Base-by-base conservation (phyloP, 2,888 invertebrate species). In the Cephus pygmeus region DNA sequence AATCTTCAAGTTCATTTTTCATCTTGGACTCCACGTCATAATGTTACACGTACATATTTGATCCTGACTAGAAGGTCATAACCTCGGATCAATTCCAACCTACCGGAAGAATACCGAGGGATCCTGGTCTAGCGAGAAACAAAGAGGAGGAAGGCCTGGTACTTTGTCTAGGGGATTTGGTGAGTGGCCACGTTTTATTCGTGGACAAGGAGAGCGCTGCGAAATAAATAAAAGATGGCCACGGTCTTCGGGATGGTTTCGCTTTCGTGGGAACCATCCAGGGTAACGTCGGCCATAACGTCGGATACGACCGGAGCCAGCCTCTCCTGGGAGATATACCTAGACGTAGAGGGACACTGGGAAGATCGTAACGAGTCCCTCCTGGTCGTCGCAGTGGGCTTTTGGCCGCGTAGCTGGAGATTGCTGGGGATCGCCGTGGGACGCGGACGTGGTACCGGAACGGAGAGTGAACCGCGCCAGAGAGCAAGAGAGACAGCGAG, bases 351-450 rank as follows among this genome's bases (percentile, higher is more conserved):
- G 81, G 82, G 76, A 83, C 81, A 82, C 77, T 79, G 81, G 78
- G 81, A 80, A 78, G 74, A 78, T 80, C 82, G 84, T 87, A 86
- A 87, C 85, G 85, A 85, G 85, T 84, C 86, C 81, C 86, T 85
- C 78, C 79, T 80, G 85, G 81, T 84, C 80, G 79, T 76, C 79
- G 81, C 77, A 31, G 81, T 79, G 80, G 82, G 83, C 79, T 84
- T 79, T 84, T 81, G 81, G 81, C 79, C 83, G 81, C 75, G 73
- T 75, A 77, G 75, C 76, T 73, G 77, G 80, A 15, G 40, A 40
- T 40, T 40, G 40, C 40, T 40, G 40, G 40, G 56, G 82, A 82
- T 80, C 81, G 82, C 76, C 81, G 75, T 77, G 82, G 80, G 81
- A 81, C 75, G 75, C 75, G 77, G 73, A 76, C 81, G 82, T 80